Evolutionary conservation across 2,113 vertebrate genomes (phyloP), one percentile per base, ranked within the genome.

Genomic region (Suncus etruscus): DNA sequence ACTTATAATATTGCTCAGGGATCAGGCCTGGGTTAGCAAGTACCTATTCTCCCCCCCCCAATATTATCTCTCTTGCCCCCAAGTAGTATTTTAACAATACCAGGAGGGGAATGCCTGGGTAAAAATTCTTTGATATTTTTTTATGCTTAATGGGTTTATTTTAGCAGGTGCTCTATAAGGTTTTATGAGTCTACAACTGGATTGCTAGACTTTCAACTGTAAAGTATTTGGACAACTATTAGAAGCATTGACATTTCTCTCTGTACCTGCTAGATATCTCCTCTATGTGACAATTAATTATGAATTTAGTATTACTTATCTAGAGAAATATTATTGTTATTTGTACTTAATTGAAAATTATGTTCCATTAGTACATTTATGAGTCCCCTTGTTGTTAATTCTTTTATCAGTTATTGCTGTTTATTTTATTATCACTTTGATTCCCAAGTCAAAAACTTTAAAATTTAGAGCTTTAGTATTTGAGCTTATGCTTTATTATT

Each of bases 401-500:
- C 12, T 4, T 6, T 48, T 77, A 48, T 6, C 6, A 20, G 66
- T 91, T 81, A 18, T 72, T 80, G 20, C 4, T 76, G 16, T 79
- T 85, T 0, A 47, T 74, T 65, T 77, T 74, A 29, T 86, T 70
- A 68, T 80, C 29, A 72, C 65, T 89, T 32, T 82, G 66, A 31
- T 78, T 78, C 12, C 80, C 63, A 79, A 75, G 47, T 77, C 61
- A 88, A 24, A 66, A 11, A 4, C 73, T 82, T 29, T 70, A n/a
- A 61, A 72, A 74, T 75, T 85, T 47, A 76, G 24, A 58, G 63
- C 79, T 32, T 51, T 24, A 54, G 51, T 87, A n/a, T 75, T 94
- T 78, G 20, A 27, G 3, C 11, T 82, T 4, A 2, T 63, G 66
- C 45, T 47, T 79, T n/a, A n/a, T n/a, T n/a, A n/a, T n/a, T n/a